Evolutionary conservation across 2,888 invertebrate genomes (phyloP).

Genomic region (Diplolepis rosae): DNA sequence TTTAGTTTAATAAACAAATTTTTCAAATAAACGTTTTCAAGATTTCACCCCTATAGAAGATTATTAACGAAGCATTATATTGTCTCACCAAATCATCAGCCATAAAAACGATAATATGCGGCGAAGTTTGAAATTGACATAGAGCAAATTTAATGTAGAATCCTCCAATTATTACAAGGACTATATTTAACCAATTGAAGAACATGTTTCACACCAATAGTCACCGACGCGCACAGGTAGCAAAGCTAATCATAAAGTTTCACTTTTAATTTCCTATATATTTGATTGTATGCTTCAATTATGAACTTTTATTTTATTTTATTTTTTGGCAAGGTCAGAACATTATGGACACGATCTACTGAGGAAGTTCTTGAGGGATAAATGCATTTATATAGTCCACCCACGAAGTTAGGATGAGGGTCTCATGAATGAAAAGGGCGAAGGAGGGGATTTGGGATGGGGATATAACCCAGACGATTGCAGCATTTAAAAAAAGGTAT

Average conservation of each 20-base stretch:
- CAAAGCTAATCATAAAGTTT: background rate
- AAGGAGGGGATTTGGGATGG: conserved; percentile 48
- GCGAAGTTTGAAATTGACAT: conserved; percentile 65
- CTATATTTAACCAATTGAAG: conserved; percentile 26
- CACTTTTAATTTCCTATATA: background rate
- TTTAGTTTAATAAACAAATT: too few relatives aligned
- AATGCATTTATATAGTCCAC: conserved; percentile 62
- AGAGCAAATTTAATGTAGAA: conserved; percentile 27
- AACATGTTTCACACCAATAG: conserved; percentile 38
- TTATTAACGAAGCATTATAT: conserved; percentile 1
- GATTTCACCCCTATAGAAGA: background rate
- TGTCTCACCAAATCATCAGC: conserved; percentile 77
- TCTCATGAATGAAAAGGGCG: conserved; percentile 58
- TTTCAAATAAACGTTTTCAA: background rate
- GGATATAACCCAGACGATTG: conserved; percentile 52
- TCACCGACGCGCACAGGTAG: background rate
- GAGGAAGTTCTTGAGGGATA: conserved; percentile 48
- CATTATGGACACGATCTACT: conserved; percentile 54
- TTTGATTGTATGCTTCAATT: conserved; percentile 21
- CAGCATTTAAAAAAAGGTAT: conserved; percentile 60
- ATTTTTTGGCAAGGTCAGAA: conserved; percentile 49
- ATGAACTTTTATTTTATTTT: conserved; percentile 22
- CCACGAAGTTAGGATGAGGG: conserved; percentile 52
- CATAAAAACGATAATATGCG: conserved; percentile 76
- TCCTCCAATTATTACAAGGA: conserved; percentile 20